phyloP scores from a whole-genome alignment of 2,113 vertebrate species.

The Bubo blakistoni region DNA sequence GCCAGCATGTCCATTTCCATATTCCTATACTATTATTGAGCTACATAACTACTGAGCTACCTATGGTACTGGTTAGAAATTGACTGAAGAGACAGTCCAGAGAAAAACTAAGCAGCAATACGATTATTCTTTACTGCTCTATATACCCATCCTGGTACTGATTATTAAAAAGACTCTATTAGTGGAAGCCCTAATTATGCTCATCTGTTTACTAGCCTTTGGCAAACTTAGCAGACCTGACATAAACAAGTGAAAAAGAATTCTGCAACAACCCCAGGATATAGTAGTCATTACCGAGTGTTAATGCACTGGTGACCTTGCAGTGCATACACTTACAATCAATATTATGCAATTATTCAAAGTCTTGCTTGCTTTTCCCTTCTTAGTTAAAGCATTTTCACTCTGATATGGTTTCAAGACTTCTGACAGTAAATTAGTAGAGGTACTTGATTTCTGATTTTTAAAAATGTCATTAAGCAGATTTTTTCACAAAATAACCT shows the following conservation, averaged over 20 bases:
- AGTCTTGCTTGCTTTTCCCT: not conserved
- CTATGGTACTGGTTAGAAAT: not conserved
- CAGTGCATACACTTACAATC: not conserved
- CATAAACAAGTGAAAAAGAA: not conserved
- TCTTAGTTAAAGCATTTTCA: not conserved
- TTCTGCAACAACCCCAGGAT: not conserved
- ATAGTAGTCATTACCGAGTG: not conserved
- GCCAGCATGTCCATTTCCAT: not conserved
- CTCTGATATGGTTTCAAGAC: not conserved
- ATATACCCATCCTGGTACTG: not conserved
- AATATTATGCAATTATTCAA: not conserved
- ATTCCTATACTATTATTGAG: not conserved
- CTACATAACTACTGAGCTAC: not conserved
- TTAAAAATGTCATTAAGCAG: not conserved
- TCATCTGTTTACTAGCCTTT: not conserved
- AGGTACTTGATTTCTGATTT: not conserved
- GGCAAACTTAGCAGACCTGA: not conserved
- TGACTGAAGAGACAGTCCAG: not conserved
- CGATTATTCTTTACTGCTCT: not conserved
- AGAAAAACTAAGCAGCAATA: not conserved
- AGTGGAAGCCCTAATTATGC: not conserved
- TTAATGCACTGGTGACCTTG: not conserved
- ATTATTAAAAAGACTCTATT: not conserved
- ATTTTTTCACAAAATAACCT: not conserved
- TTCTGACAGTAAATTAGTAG: not conserved